Percentiles rank a stretch among this genome's conserved stretches.
These are phyloP conservation scores for Austrolebias charrua DNA, from an alignment of 2,797 vertebrate genomes.

Conservation along the genomic window DNA sequence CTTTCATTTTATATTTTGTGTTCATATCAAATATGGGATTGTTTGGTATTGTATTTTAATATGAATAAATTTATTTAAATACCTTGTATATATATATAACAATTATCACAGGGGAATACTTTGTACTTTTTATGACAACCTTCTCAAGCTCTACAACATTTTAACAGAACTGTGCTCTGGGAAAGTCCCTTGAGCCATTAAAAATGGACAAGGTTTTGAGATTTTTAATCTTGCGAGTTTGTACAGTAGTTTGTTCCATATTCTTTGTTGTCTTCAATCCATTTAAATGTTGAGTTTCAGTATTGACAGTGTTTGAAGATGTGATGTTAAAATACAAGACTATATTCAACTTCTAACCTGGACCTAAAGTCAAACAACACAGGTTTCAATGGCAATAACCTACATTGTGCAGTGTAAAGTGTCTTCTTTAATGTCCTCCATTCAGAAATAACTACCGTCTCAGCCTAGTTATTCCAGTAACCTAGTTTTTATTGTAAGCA, in stretches of 20 bases:
- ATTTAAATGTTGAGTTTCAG: too few species aligned
- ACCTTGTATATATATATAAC: too few species aligned
- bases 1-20: too few species aligned
- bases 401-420: constrained; percentile 4
- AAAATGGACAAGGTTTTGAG: constrained; percentile 4
- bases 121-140: constrained; percentile 25
- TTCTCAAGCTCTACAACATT: constrained; percentile 15
- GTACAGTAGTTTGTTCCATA: not conserved
- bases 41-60: too few species aligned
- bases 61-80: too few species aligned
- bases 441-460: constrained; percentile 25
- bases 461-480: constrained; percentile 49
- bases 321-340: not conserved
- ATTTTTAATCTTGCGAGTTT: constrained; percentile 11
- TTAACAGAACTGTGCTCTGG: constrained; percentile 15
- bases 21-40: too few species aligned
- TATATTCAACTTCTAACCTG: not conserved
- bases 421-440: constrained; percentile 26
- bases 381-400: constrained; percentile 5
- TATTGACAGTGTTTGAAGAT: too few species aligned
- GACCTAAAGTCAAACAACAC: not conserved
- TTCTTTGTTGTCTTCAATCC: not conserved
- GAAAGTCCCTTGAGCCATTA: constrained; percentile 16
- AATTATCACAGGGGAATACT: constrained; percentile 16
- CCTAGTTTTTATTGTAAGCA: constrained; percentile 31